These are phyloP conservation scores for Cotesia glomerata DNA, from an alignment of 1,140 invertebrate species.

Conservation along the genomic window DNA sequence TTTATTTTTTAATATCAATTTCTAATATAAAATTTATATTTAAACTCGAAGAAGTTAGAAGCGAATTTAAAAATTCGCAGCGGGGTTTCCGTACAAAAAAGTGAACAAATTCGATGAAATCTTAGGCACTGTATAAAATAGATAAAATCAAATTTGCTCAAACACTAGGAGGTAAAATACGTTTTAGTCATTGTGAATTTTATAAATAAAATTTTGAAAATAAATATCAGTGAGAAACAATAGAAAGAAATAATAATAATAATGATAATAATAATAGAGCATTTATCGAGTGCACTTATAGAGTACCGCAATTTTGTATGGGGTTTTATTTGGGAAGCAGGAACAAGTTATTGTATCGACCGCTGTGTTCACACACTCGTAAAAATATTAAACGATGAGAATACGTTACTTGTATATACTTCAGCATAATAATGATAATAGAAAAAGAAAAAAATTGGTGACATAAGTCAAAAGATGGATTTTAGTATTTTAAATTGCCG, in stretches of 20 bases:
- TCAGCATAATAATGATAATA: too few species aligned
- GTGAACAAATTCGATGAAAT: constrained; percentile 17
- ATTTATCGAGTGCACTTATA: constrained; percentile 45
- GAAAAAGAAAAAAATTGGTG: too few species aligned
- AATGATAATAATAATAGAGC: constrained; percentile 22
- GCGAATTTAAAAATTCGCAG: too few species aligned
- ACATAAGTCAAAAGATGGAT: too few species aligned
- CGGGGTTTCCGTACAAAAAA: not conserved
- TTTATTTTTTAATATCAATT: too few species aligned
- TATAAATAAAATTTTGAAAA: not conserved
- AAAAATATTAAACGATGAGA: too few species aligned
- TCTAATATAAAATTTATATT: too few species aligned
- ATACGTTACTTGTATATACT: too few species aligned
- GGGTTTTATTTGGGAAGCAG: constrained; percentile 19
- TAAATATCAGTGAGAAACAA: too few species aligned
- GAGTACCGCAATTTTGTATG: constrained; percentile 36
- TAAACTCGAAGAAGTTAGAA: too few species aligned
- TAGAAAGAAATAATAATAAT: too few species aligned
- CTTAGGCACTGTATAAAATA: not conserved
- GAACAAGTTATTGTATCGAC: constrained; percentile 52
- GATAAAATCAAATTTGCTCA: constrained; percentile 54
- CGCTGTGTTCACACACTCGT: constrained; percentile 51
- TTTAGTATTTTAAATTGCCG: too few species aligned
- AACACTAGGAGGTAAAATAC: constrained; percentile 35
- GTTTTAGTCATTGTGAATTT: not conserved